Base-by-base conservation (phyloP, 2,888 invertebrate genomes). In the Leptura quadrifasciata region DNA sequence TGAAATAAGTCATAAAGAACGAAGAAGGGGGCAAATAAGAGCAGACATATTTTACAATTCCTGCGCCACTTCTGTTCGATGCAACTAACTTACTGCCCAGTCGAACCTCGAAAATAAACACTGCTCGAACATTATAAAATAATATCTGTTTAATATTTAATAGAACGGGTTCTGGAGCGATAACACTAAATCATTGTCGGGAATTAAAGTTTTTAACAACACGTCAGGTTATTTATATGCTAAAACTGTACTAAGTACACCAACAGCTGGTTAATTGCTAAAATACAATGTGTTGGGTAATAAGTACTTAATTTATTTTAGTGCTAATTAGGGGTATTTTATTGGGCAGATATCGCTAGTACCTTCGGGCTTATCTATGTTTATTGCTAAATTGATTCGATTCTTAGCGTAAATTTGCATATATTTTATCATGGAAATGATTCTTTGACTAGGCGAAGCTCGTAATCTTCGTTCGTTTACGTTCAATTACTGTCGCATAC, bases 101-200 rank as follows among this genome's bases (percentile, higher is more conserved):
- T 47, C 60, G 75, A 57, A 52, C 55, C 60, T 60, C 72, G 70
- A 67, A 73, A 73, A 73, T 73, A 67, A 74, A 74, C 64, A 74
- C 57, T 10, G 74, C 70, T 70, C 65, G 55, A 60, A 74, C 61
- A 63, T 74, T 74, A 68, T 74, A 68, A 74, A 74, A 74, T 74
- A 74, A 87, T 87, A 86, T 85, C 86, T 84, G 84, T 84, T 87
- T 87, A 87, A 86, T 87, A 87, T 88, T 87, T 85, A 88, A 87
- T 85, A 85, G 84, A 87, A 87, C 87, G 87, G 85, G 88, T 88
- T 86, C 80, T 74, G 78, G 76, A 79, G 80, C 83, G 80, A 80
- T 85, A 86, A 86, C 86, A 86, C 81, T 88, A 86, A 87, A 88
- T 88, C 88, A 87, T 86, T 85, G 86, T 86, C 87, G 82, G 80